Conservation (phyloP, 1,140 invertebrate genomes). For the Tenebrio molitor region DNA sequence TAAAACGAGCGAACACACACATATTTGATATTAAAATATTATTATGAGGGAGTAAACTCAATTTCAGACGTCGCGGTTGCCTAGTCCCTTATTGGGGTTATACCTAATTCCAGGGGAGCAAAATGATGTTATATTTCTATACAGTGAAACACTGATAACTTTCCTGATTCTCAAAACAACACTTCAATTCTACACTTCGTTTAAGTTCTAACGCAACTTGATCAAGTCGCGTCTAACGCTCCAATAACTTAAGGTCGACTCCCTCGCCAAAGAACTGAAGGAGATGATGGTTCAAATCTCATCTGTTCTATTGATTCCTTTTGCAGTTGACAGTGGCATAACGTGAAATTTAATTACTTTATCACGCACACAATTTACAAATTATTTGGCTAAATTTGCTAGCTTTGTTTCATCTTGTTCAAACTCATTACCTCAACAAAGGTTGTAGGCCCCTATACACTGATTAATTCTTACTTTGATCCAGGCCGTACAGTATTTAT, state of each 20-base stretch:
- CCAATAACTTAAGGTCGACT: slow-evolving; percentile 17
- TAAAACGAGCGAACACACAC: no score
- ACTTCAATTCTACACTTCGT: slow-evolving; percentile 39
- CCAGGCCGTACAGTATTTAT: slow-evolving; percentile 8
- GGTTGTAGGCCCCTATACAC: slow-evolving; percentile 3
- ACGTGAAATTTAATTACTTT: slow-evolving; percentile 20
- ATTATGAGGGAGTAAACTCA: no score
- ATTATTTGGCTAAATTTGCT: slow-evolving; percentile 9
- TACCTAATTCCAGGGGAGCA: slow-evolving; percentile 21
- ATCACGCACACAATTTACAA: neutral
- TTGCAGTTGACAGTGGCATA: slow-evolving; percentile 3
- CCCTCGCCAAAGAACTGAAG: neutral
- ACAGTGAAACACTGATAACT: slow-evolving; percentile 7
- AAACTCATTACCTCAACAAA: slow-evolving; percentile 19
- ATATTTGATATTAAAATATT: no score
- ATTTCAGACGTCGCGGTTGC: no score
- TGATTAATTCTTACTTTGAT: slow-evolving; percentile 30
- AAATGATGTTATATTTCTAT: neutral
- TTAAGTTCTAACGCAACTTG: slow-evolving; percentile 31
- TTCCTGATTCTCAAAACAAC: slow-evolving; percentile 31
- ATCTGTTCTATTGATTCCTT: slow-evolving; percentile 16
- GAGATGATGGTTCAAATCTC: slow-evolving; percentile 17
- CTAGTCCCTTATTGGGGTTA: no score
- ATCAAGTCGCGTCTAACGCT: slow-evolving; percentile 24
- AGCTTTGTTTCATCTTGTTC: slow-evolving; percentile 8